Percentiles rank a stretch among this genome's conserved stretches.
phyloP scores from a whole-genome alignment of 2,888 invertebrate species.

The Eumerus sabulonum region DNA sequence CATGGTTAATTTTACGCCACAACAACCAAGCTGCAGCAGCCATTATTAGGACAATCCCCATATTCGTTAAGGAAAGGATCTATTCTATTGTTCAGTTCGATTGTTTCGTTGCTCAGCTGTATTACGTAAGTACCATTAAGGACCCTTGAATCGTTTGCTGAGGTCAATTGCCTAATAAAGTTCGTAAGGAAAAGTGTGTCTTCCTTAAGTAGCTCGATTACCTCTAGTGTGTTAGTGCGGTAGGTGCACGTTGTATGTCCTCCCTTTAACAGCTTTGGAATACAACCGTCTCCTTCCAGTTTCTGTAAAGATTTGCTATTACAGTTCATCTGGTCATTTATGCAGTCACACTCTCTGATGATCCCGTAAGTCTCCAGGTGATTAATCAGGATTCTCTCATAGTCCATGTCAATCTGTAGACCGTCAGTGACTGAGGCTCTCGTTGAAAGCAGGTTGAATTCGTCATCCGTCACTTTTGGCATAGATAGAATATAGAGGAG shows the following conservation, averaged over 20 bases:
- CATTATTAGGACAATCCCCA: too few relatives aligned
- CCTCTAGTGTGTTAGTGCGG: conserved; percentile 6
- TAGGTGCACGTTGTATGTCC: conserved; percentile 30
- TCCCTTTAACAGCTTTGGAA: conserved; percentile 33
- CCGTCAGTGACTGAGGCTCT: conserved; percentile 7
- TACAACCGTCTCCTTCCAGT: conserved; percentile 33
- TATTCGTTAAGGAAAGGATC: too few relatives aligned
- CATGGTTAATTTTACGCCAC: too few relatives aligned
- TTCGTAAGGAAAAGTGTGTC: conserved; percentile 20
- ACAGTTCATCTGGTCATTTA: conserved; percentile 40
- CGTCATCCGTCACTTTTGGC: conserved; percentile 10
- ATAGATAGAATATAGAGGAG: conserved; percentile 46
- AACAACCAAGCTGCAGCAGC: too few relatives aligned
- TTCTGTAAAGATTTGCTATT: conserved; percentile 12
- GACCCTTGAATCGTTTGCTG: conserved; percentile 8
- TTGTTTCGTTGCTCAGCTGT: conserved; percentile 12
- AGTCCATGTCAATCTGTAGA: conserved; percentile 10
- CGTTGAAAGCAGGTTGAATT: conserved; percentile 15
- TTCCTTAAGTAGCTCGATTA: conserved; percentile 10
- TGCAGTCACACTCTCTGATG: conserved; percentile 16
- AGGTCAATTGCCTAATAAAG: conserved; percentile 15
- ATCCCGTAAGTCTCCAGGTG: conserved; percentile 12
- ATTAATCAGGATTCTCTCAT: conserved; percentile 9
- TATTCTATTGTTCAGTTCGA: conserved; percentile 17
- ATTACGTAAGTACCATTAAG: conserved; percentile 12